Evolutionary conservation across 2,888 invertebrate species (phyloP).

Genomic region (Polydrusus cervinus): DNA sequence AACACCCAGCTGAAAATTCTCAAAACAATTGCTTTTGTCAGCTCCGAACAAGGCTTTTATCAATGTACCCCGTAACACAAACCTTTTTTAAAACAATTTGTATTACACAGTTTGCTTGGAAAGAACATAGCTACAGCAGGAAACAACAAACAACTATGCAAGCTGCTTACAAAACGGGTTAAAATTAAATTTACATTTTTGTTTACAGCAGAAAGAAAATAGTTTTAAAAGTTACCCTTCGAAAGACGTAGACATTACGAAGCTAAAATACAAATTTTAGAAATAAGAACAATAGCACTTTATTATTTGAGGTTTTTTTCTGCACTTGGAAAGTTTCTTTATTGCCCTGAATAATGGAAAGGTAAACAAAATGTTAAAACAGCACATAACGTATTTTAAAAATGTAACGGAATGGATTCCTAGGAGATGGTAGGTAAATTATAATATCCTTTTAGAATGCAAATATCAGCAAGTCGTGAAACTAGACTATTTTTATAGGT

Average conservation of each 20-base stretch:
- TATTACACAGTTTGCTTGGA: slow-evolving; percentile 42
- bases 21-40: background rate
- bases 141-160: slow-evolving; percentile 45
- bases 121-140: slow-evolving; percentile 41
- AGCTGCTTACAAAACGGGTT: slow-evolving; percentile 45
- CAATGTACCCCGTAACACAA: slow-evolving; percentile 6
- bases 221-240: slow-evolving; percentile 38
- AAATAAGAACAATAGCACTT: slow-evolving; percentile 38
- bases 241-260: slow-evolving; percentile 35
- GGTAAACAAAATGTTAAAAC: slow-evolving; percentile 14
- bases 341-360: background rate
- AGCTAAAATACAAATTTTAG: slow-evolving; percentile 47
- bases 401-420: background rate
- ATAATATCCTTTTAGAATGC: background rate
- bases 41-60: background rate
- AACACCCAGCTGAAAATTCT: background rate
- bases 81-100: slow-evolving; percentile 48
- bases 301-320: slow-evolving; percentile 39
- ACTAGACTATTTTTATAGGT: no score
- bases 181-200: slow-evolving; percentile 54
- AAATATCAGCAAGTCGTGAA: background rate
- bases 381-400: slow-evolving; percentile 9
- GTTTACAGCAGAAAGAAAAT: slow-evolving; percentile 47
- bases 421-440: background rate
- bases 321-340: slow-evolving; percentile 34